A percentile compares a stretch with the other conserved stretches of the same genome.
phyloP scores from a whole-genome alignment of 2,888 invertebrate species.

The Diploptera punctata region DNA sequence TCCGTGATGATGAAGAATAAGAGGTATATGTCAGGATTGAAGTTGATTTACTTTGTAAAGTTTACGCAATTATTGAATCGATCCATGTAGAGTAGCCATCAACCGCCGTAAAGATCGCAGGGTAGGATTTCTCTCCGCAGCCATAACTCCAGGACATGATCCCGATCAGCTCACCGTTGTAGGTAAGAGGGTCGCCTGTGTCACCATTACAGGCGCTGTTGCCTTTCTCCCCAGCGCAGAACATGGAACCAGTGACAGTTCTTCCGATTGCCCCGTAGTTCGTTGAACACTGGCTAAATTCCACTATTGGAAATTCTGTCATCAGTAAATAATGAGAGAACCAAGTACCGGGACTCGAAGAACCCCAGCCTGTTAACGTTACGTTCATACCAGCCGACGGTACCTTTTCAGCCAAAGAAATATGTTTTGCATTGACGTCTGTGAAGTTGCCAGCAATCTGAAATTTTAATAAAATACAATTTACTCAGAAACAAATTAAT shows the following conservation, averaged over 20 bases:
- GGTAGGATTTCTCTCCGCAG: background rate
- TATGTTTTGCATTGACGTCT: too few species aligned
- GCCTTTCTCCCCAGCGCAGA: conserved; percentile 59
- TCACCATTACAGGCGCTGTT: conserved; percentile 60
- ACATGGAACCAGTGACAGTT: conserved; percentile 55
- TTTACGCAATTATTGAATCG: too few species aligned
- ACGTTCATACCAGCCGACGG: background rate
- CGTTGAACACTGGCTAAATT: conserved; percentile 47
- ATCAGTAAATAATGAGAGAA: conserved; percentile 46
- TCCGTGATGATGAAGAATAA: too few species aligned
- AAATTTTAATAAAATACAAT: too few species aligned
- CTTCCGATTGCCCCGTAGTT: conserved; percentile 45
- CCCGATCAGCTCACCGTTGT: background rate
- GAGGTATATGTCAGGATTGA: too few species aligned
- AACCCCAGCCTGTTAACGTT: background rate
- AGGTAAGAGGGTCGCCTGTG: background rate
- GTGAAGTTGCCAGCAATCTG: too few species aligned
- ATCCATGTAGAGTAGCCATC: background rate
- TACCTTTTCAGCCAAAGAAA: background rate
- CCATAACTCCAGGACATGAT: background rate
- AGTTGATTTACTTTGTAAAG: too few species aligned
- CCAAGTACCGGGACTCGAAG: background rate
- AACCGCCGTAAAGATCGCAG: background rate
- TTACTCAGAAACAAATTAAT: too few species aligned
- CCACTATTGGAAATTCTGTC: conserved; percentile 49